These are phyloP conservation scores for Narcine bancroftii DNA, from an alignment of 2,113 vertebrate species.

Conservation along the genomic window DNA sequence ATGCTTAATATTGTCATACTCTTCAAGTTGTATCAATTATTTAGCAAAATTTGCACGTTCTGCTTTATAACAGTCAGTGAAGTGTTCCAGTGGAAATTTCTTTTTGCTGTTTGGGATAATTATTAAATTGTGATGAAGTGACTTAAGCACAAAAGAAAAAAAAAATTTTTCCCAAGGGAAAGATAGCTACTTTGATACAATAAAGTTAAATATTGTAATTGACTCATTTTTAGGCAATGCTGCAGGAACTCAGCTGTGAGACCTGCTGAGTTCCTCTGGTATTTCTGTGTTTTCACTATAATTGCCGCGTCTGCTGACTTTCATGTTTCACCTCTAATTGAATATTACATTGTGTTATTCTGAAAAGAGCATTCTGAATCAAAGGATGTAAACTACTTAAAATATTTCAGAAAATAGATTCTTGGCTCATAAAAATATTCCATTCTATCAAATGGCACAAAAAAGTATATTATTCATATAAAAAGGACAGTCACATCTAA, in stretches of 20 bases:
- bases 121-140: neutral
- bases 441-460: neutral
- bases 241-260: too few species aligned
- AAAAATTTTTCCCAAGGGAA: neutral
- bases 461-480: neutral
- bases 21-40: neutral
- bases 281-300: too few species aligned
- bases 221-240: too few species aligned
- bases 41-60: neutral
- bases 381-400: neutral
- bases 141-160: neutral
- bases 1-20: neutral
- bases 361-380: conserved; percentile 22
- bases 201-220: neutral
- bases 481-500: neutral
- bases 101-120: neutral
- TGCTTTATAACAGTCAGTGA: neutral
- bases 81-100: neutral
- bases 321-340: too few species aligned
- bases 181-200: neutral
- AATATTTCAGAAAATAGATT: conserved; percentile 26
- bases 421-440: neutral
- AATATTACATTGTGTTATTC: neutral
- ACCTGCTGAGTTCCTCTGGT: too few species aligned
- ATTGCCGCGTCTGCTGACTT: too few species aligned